These are phyloP conservation scores for Empidonax traillii DNA, from an alignment of 2,113 vertebrate genomes.

Conservation along the genomic window DNA sequence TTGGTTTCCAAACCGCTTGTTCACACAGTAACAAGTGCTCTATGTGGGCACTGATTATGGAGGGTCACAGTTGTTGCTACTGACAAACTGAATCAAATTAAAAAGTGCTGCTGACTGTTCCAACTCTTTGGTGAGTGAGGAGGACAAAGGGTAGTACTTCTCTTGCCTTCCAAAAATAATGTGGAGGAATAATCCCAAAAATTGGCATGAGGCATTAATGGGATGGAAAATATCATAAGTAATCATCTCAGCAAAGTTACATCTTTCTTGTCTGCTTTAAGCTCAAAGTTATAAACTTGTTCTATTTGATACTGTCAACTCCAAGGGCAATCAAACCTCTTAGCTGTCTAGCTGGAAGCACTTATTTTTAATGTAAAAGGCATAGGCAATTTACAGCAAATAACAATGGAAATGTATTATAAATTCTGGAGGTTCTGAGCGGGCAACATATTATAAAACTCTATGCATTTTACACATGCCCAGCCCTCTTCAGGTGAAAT, in stretches of 20 bases:
- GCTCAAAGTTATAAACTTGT: not conserved
- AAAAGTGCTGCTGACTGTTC: not conserved
- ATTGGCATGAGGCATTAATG: not conserved
- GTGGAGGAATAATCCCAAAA: not conserved
- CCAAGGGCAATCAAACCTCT: slow-evolving; percentile 50
- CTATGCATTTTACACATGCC: slow-evolving; percentile 6
- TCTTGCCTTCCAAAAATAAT: not conserved
- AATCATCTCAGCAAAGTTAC: not conserved
- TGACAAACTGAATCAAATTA: not conserved
- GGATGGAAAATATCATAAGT: not conserved
- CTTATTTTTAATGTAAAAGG: slow-evolving; percentile 60
- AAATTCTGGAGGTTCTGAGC: slow-evolving; percentile 49
- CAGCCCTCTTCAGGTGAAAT: not conserved
- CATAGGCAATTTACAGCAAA: slow-evolving; percentile 59
- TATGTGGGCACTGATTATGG: not conserved
- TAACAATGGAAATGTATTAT: slow-evolving; percentile 55
- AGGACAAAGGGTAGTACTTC: not conserved
- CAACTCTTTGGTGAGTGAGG: not conserved
- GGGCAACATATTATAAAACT: slow-evolving; percentile 55
- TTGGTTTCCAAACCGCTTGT: not conserved
- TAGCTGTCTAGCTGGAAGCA: slow-evolving; percentile 45
- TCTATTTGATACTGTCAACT: slow-evolving; percentile 13
- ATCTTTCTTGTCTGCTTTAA: not conserved
- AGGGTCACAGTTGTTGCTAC: not conserved
- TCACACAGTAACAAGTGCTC: not conserved